Percentiles rank a stretch among this genome's conserved stretches.
Conservation (phyloP, 1,140 invertebrate genomes). For the Notospermus geniculatus region DNA sequence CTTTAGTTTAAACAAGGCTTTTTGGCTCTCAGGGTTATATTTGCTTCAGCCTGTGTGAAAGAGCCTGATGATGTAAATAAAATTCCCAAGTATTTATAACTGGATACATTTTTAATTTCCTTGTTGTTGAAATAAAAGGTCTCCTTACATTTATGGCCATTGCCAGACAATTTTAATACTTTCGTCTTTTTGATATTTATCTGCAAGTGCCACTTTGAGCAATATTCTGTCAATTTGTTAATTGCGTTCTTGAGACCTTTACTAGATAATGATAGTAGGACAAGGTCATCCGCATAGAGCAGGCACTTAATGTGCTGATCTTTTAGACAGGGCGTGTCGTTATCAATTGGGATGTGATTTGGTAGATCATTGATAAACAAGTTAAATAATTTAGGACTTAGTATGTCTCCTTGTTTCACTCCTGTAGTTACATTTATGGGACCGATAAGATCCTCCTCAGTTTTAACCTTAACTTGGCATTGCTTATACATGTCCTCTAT, state of each 20-base stretch:
- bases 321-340: not conserved
- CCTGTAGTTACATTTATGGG: not conserved
- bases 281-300: not conserved
- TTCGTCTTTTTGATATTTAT: slow-evolving; percentile 1
- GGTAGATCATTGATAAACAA: not conserved
- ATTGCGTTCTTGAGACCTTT: not conserved
- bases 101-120: not conserved
- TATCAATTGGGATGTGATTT: not conserved
- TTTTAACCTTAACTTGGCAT: not conserved
- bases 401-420: slow-evolving; percentile 3
- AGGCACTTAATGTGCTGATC: not conserved
- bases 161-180: not conserved
- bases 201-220: not conserved
- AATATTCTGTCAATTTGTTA: not conserved
- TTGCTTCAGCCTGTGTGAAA: not conserved
- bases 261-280: not conserved
- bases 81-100: not conserved
- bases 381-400: not conserved
- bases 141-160: not conserved
- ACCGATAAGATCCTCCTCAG: too few species aligned
- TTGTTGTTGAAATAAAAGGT: not conserved
- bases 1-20: not conserved
- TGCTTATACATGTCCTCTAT: slow-evolving; percentile 12
- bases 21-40: not conserved
- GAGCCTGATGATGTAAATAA: not conserved